These are phyloP conservation scores for Heliconius ethilla DNA, from an alignment of 2,888 invertebrate genomes.

Conservation along the genomic window DNA sequence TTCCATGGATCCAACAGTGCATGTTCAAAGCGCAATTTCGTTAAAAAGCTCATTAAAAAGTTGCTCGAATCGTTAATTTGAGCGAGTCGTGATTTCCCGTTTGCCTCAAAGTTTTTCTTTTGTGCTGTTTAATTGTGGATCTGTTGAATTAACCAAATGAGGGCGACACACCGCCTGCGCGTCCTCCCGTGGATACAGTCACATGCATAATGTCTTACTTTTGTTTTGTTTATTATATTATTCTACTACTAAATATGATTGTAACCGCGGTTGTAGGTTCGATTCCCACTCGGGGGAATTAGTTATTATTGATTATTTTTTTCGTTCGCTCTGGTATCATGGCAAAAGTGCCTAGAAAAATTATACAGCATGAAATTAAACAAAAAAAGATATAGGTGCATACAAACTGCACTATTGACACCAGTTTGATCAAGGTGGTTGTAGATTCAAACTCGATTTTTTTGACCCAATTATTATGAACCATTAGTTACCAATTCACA, in stretches of 20 bases:
- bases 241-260: background rate
- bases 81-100: slow-evolving; percentile 72
- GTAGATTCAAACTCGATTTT: no score
- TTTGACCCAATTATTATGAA: no score
- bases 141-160: slow-evolving; percentile 78
- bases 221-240: background rate
- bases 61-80: slow-evolving; percentile 67
- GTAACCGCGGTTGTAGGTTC: no score
- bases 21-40: slow-evolving; percentile 43
- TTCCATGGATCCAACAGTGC: slow-evolving; percentile 8
- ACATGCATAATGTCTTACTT: slow-evolving; percentile 22
- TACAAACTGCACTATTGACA: no score
- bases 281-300: no score
- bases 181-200: slow-evolving; percentile 44
- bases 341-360: no score
- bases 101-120: slow-evolving; percentile 64
- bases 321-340: no score
- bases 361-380: no score
- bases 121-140: slow-evolving; percentile 75
- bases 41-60: slow-evolving; percentile 74
- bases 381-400: no score
- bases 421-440: no score
- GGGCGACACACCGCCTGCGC: slow-evolving; percentile 55
- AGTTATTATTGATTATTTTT: no score
- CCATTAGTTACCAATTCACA: no score